Evolutionary conservation across 30 jellyfish, hydroid and myxozoan species (phyloP).

Genomic region (Cassiopea andromeda): DNA sequence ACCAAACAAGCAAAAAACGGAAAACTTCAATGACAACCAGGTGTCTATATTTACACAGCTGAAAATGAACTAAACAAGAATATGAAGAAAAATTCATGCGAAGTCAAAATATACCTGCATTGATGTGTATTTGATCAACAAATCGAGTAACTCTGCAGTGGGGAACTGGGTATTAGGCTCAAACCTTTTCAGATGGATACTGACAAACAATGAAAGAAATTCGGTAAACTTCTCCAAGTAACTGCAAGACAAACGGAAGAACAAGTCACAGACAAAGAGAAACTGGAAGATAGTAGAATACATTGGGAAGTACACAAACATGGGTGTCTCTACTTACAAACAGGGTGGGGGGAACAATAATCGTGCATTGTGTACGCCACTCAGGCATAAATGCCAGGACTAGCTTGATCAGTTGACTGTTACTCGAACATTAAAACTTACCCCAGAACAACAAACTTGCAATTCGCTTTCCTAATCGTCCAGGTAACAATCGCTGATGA

Average conservation of each 20-base stretch:
- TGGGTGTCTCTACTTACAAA: not conserved
- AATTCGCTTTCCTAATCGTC: slow-evolving; percentile 29
- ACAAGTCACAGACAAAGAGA: not conserved
- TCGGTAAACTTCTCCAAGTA: slow-evolving; percentile 97
- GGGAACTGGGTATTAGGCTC: slow-evolving; percentile 91
- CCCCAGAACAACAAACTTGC: slow-evolving; percentile 55
- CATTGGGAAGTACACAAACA: not conserved
- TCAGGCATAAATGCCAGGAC: not conserved
- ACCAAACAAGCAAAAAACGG: too few species aligned
- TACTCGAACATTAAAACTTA: slow-evolving; percentile 31
- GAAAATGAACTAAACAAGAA: too few species aligned
- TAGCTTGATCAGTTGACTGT: not conserved
- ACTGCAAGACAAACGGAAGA: slow-evolving; percentile 61
- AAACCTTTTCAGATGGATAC: slow-evolving; percentile 90
- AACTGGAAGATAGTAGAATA: not conserved
- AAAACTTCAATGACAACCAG: too few species aligned
- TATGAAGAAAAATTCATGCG: not conserved
- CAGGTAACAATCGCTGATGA: slow-evolving; percentile 56
- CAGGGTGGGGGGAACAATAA: not conserved
- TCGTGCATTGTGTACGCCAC: slow-evolving; percentile 3
- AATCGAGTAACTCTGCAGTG: slow-evolving; percentile 75
- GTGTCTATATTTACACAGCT: too few species aligned
- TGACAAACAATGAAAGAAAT: slow-evolving; percentile 82
- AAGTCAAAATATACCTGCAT: slow-evolving; percentile 63
- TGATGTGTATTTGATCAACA: slow-evolving; percentile 79